Evolutionary conservation across 2,888 invertebrate genomes (phyloP).

Genomic region (Dasypogon diadema): DNA sequence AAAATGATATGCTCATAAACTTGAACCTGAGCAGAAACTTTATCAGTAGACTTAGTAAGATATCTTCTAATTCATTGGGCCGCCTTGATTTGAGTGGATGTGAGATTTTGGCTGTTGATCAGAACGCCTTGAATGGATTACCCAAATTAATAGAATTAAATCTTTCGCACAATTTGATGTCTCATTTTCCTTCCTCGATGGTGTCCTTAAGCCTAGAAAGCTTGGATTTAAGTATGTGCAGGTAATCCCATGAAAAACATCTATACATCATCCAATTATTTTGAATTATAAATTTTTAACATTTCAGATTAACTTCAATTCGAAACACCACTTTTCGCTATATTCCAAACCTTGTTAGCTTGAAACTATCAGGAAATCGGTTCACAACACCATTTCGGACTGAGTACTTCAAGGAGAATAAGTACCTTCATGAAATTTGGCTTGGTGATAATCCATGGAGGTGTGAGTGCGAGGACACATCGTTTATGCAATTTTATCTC

Average conservation of each 20-base stretch:
- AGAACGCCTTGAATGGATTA: constrained; percentile 72
- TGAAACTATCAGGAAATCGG: constrained; percentile 79
- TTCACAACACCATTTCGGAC: constrained; percentile 75
- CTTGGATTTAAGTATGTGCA: constrained; percentile 70
- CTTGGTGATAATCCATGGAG: constrained; percentile 82
- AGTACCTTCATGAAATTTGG: constrained; percentile 72
- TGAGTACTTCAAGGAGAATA: constrained; percentile 73
- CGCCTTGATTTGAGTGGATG: constrained; percentile 75
- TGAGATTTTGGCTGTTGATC: constrained; percentile 74
- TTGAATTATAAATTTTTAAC: constrained; percentile 68
- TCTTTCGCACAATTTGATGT: constrained; percentile 76
- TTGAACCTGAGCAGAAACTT: constrained; percentile 78
- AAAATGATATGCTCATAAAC: constrained; percentile 73
- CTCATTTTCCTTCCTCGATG: constrained; percentile 74
- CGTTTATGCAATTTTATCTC: constrained; percentile 74
- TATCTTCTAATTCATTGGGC: constrained; percentile 73
- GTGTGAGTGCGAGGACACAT: constrained; percentile 76
- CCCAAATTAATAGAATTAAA: constrained; percentile 74
- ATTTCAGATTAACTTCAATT: constrained; percentile 71
- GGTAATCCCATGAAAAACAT: no score
- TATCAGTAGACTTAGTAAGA: constrained; percentile 72
- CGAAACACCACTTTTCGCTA: constrained; percentile 75
- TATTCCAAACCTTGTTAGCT: constrained; percentile 72
- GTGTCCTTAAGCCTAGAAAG: constrained; percentile 73
- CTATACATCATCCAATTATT: background rate